These are phyloP conservation scores for Phrynocephalus vlangalii DNA, from an alignment of 2,797 vertebrate species.

Conservation along the genomic window DNA sequence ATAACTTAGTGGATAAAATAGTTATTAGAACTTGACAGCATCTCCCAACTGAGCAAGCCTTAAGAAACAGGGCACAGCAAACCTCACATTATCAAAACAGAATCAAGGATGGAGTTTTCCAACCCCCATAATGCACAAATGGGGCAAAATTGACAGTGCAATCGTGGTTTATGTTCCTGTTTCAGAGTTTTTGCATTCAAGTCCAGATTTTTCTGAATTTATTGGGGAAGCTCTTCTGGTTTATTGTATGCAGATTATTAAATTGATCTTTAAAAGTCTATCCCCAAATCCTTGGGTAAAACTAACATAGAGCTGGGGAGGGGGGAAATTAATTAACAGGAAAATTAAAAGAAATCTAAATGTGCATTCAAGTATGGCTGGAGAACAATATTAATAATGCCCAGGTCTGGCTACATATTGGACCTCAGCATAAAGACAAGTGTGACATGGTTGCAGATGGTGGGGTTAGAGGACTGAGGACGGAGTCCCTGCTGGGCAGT, in stretches of 20 bases:
- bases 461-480: not conserved
- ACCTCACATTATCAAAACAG: not conserved
- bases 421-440: not conserved
- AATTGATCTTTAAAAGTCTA: not conserved
- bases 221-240: not conserved
- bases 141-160: not conserved
- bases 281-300: not conserved
- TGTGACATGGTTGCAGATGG: not conserved
- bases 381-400: not conserved
- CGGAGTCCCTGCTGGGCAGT: not conserved
- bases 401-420: not conserved
- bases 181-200: not conserved
- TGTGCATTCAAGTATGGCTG: not conserved
- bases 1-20: conserved; percentile 14
- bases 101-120: not conserved
- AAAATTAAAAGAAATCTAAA: not conserved
- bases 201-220: not conserved
- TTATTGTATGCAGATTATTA: not conserved
- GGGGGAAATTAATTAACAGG: no score
- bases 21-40: not conserved
- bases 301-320: not conserved
- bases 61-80: not conserved
- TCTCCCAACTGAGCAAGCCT: not conserved
- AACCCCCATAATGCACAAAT: not conserved
- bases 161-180: not conserved